Conservation (phyloP, 30 jellyfish, hydroid and myxozoan genomes). For the Pseudorhiza aurosa region DNA sequence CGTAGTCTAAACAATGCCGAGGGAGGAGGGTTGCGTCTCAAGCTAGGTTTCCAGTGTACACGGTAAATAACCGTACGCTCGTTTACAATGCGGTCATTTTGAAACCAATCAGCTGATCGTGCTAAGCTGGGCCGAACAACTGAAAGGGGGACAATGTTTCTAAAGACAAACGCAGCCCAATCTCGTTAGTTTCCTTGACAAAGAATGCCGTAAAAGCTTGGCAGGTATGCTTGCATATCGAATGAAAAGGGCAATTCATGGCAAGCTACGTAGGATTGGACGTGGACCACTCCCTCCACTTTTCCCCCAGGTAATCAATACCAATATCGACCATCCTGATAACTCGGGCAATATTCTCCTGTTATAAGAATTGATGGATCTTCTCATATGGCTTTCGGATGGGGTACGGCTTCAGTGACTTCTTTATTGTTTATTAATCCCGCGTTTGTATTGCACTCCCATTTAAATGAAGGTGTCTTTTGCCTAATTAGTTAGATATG, state of each 20-base stretch:
- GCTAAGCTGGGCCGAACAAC: conserved; percentile 12
- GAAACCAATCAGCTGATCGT: conserved; percentile 61
- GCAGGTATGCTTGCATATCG: conserved; percentile 4
- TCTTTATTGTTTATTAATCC: conserved; percentile 27
- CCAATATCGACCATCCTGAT: too few species aligned
- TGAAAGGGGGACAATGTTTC: conserved; percentile 12
- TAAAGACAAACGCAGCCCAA: conserved; percentile 22
- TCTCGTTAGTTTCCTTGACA: conserved; percentile 34
- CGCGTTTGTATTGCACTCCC: conserved; percentile 3
- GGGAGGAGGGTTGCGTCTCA: conserved; percentile 46
- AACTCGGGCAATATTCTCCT: too few species aligned
- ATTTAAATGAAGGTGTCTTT: conserved; percentile 32
- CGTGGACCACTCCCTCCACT: not conserved
- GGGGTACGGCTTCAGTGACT: not conserved
- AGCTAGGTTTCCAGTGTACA: conserved; percentile 30
- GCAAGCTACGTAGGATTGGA: not conserved
- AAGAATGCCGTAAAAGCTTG: conserved; percentile 21
- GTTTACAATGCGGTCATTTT: conserved; percentile 55
- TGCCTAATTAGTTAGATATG: conserved; percentile 28
- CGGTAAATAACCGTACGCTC: conserved; percentile 11
- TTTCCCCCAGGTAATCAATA: too few species aligned
- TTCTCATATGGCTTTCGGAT: not conserved
- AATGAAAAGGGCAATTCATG: not conserved
- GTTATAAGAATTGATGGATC: not conserved
- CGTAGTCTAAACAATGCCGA: conserved; percentile 16